Evolutionary conservation across 2,113 vertebrate genomes (phyloP), one percentile per base, ranked within the genome.

Genomic region (Petromus typicus): DNA sequence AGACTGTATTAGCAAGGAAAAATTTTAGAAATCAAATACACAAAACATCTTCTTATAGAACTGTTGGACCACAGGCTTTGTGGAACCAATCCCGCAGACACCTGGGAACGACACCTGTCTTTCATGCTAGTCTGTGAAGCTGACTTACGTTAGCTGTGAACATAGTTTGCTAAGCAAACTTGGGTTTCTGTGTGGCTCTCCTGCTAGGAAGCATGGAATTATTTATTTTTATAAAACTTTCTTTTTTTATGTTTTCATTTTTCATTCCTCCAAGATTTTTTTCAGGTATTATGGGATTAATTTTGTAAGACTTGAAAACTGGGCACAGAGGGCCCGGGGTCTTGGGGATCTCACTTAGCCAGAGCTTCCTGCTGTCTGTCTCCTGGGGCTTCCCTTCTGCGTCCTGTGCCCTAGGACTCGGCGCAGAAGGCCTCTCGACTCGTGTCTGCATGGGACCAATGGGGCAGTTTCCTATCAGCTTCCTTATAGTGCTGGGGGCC

Each of bases 191-290:
- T 37, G 51, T 4, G 22, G 32, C 8, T 67, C 25, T 86, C 11
- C 8, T 61, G 64, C 9, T 63, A 63, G 34, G 34, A 45, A 66
- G 54, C 9, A 3, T 43, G 22, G 17, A 54, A 40, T 64, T 63
- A 30, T 79, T 67, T 86, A 40, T 92, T 79, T 94, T 85, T 56
- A 57, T 32, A 61, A 82, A 89, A 48, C 37, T 86, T 91, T 85
- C 37, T 93, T 64, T 30, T n/a, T 71, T 27, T 2, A 10, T 13
- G 34, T 18, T 84, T 85, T 85, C 45, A 66, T 71, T 64, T 87
- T 45, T 79, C 81, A 30, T 86, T 59, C 66, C 25, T 90, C 27
- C 34, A 69, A 32, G 43, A 37, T 81, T 88, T 71, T 56, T 30
- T n/a, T 76, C 16, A 71, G 2, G 66, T 61, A n/a, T 64, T 54